Evolutionary conservation across 1,140 invertebrate species (phyloP).

Genomic region (Papilio machaon): DNA sequence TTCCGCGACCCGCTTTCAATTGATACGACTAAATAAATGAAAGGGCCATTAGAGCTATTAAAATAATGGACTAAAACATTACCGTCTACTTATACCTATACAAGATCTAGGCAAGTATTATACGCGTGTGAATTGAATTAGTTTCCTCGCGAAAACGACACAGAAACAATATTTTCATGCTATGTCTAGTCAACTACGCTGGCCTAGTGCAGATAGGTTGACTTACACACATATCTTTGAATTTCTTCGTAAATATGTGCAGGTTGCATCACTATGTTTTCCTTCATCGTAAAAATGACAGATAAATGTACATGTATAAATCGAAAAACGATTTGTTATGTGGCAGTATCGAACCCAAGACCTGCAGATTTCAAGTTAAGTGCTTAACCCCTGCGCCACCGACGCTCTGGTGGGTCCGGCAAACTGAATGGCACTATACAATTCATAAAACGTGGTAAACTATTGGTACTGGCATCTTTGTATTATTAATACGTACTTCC

Average conservation of each 20-base stretch:
- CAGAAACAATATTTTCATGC: background rate
- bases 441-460: background rate
- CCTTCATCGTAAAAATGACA: no score
- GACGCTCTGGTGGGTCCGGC: no score
- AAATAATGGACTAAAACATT: slow-evolving; percentile 30
- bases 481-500: background rate
- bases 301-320: no score
- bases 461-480: background rate
- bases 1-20: slow-evolving; percentile 51
- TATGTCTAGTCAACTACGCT: background rate
- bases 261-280: no score
- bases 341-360: no score
- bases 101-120: background rate
- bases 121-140: background rate
- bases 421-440: background rate
- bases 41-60: slow-evolving; percentile 43
- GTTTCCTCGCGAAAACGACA: background rate
- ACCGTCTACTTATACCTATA: background rate
- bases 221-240: no score
- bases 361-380: no score
- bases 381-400: no score
- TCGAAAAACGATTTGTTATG: no score
- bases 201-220: no score
- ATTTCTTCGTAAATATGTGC: no score
- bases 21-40: slow-evolving; percentile 50